phyloP scores from a whole-genome alignment of 2,888 invertebrate genomes.

The Erebia epiphron region DNA sequence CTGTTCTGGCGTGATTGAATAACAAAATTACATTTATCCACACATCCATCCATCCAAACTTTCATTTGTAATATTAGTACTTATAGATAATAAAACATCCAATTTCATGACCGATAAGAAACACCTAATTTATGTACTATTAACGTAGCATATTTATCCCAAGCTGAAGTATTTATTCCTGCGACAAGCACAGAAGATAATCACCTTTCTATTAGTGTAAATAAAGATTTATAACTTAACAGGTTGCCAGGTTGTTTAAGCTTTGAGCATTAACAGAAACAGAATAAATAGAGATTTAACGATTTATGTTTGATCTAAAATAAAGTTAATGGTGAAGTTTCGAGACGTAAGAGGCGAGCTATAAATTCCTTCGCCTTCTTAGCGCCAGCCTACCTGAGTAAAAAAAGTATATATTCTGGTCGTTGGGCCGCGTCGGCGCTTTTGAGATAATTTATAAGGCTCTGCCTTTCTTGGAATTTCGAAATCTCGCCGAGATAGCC shows the following conservation, averaged over 20 bases:
- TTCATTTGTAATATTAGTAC: no score
- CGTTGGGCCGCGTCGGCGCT: conserved; percentile 79
- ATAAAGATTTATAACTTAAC: conserved; percentile 11
- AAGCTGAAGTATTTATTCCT: not conserved
- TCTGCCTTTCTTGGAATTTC: conserved; percentile 81
- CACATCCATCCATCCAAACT: no score
- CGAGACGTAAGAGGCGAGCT: conserved; percentile 45
- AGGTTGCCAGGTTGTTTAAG: conserved; percentile 2
- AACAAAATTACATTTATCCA: no score
- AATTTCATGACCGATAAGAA: no score
- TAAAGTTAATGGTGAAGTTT: conserved; percentile 27
- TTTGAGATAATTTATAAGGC: conserved; percentile 83
- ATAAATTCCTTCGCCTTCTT: conserved; percentile 79
- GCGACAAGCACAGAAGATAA: not conserved
- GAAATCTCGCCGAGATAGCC: conserved; percentile 77
- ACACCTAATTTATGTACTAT: no score
- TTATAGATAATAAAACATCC: no score
- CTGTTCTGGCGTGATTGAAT: no score
- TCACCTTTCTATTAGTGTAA: not conserved
- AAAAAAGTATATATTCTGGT: conserved; percentile 79
- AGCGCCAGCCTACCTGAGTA: conserved; percentile 81
- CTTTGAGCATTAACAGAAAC: conserved; percentile 5
- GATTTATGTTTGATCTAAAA: conserved; percentile 17
- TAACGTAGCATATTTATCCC: no score
- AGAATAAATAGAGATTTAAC: conserved; percentile 11